Evolutionary conservation across 2,888 invertebrate genomes (phyloP).

Genomic region (Schizotus pectinicornis): DNA sequence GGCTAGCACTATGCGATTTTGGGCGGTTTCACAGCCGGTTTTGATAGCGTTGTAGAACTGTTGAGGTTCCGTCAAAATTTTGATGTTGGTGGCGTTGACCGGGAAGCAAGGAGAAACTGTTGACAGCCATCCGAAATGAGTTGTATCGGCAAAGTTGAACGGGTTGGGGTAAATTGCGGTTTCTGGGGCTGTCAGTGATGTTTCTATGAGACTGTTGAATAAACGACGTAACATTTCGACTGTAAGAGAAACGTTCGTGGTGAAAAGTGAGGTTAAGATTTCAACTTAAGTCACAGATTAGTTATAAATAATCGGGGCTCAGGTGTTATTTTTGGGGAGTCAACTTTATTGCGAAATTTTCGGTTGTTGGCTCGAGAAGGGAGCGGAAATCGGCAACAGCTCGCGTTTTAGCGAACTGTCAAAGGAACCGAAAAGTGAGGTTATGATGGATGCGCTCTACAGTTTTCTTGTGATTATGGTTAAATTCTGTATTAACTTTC

Average conservation of each 20-base stretch:
- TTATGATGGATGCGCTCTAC: too few relatives aligned
- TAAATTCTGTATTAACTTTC: too few relatives aligned
- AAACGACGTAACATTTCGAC: slow-evolving; percentile 53
- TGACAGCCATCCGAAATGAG: slow-evolving; percentile 63
- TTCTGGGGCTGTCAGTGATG: slow-evolving; percentile 43
- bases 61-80: slow-evolving; percentile 76
- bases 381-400: too few relatives aligned
- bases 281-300: too few relatives aligned
- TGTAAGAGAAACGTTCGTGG: not conserved
- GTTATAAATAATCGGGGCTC: too few relatives aligned
- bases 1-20: slow-evolving; percentile 77
- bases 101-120: slow-evolving; percentile 72
- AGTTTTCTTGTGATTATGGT: too few relatives aligned
- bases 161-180: slow-evolving; percentile 44
- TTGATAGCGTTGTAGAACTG: slow-evolving; percentile 78
- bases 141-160: slow-evolving; percentile 49
- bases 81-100: slow-evolving; percentile 70
- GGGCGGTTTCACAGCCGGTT: slow-evolving; percentile 70
- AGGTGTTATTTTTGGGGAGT: too few relatives aligned
- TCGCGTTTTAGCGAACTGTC: too few relatives aligned
- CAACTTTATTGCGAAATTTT: too few relatives aligned
- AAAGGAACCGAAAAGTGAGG: too few relatives aligned
- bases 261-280: too few relatives aligned
- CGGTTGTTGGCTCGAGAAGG: too few relatives aligned
- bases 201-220: slow-evolving; percentile 50